Base-by-base conservation (phyloP, 1,140 invertebrate species). In the Sycophila sp. region DNA sequence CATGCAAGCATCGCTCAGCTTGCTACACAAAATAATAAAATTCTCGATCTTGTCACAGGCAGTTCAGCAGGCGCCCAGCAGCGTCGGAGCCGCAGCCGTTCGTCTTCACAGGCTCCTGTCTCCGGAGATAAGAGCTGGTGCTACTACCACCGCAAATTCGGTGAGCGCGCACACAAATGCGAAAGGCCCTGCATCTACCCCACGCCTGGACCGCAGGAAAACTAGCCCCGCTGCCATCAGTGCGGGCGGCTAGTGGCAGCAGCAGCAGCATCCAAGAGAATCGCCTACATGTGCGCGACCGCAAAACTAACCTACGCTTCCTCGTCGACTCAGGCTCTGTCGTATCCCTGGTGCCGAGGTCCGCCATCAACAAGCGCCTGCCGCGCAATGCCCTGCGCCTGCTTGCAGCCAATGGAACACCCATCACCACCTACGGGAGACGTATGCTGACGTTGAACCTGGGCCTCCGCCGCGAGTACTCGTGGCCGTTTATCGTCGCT, bases 371-470 rank as follows among this genome's bases (percentile, higher is more conserved):
- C n/a, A n/a, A n/a, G n/a, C n/a, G n/a, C n/a, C n/a, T n/a, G n/a
- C n/a, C n/a, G n/a, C n/a, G n/a, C n/a, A n/a, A n/a, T n/a, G n/a
- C n/a, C n/a, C 13, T 45, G n/a, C 4, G 4, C 8, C 22, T 56
- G 4, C 49, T 42, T n/a, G 65, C 53, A 8, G 68, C 69, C 1
- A 63, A 63, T 19, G 5, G 13, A 10, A 58, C 59, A 4, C 8
- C 17, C 5, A 70, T 70, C 19, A 32, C n/a, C 8, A 70, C 68
- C 1, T 70, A 63, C 60, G 68, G 71, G 6, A 36, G 42, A 4
- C 30, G 34, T n/a, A 4, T 17, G 11, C 42, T 73, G 19, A 53
- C 42, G 1, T 13, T 73, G 8, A 55, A 60, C 62, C 19, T 72
- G 24, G 38, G 40, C 42, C 24, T 63, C 0, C 24, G 47, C 24